Conservation (phyloP, 2,888 invertebrate genomes). For the Heteromyza rotundicornis region DNA sequence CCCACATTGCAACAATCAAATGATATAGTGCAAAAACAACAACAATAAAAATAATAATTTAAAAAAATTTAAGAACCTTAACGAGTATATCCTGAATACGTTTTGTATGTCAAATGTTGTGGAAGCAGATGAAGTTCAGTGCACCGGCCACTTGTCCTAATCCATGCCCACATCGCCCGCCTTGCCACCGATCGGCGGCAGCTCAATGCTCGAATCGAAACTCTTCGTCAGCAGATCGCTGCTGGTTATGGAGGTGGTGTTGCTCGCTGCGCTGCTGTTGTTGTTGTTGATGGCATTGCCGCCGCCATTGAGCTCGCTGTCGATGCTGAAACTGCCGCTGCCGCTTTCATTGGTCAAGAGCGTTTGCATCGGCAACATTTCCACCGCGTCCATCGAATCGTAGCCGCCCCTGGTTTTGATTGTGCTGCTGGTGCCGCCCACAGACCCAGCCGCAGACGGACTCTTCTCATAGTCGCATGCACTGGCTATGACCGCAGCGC, state of each 20-base stretch:
- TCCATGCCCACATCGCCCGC: neutral
- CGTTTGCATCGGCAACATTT: conserved; percentile 56
- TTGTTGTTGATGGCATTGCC: conserved; percentile 35
- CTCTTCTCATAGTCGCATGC: conserved; percentile 44
- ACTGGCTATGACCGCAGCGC: too few relatives aligned
- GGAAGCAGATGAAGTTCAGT: conserved; percentile 16
- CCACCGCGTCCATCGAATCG: conserved; percentile 46
- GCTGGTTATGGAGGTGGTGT: conserved; percentile 50
- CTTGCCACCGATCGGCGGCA: conserved; percentile 39
- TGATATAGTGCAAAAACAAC: too few relatives aligned
- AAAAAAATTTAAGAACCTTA: too few relatives aligned
- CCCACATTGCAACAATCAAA: too few relatives aligned
- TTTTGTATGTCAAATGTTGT: too few relatives aligned
- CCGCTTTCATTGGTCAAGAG: conserved; percentile 56
- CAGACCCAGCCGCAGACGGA: conserved; percentile 26
- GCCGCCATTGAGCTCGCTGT: conserved; percentile 52
- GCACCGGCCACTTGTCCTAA: conserved; percentile 32
- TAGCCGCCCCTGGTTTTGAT: conserved; percentile 36
- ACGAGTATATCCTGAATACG: neutral
- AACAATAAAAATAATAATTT: too few relatives aligned
- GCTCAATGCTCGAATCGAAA: conserved; percentile 54
- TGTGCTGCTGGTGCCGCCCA: neutral
- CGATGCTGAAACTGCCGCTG: conserved; percentile 55
- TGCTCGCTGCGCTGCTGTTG: conserved; percentile 38
- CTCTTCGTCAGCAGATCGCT: conserved; percentile 55